Evolutionary conservation across 30 jellyfish, hydroid and myxozoan species (phyloP), one percentile per base, ranked within the genome.

Genomic region (Rhopilema esculentum): DNA sequence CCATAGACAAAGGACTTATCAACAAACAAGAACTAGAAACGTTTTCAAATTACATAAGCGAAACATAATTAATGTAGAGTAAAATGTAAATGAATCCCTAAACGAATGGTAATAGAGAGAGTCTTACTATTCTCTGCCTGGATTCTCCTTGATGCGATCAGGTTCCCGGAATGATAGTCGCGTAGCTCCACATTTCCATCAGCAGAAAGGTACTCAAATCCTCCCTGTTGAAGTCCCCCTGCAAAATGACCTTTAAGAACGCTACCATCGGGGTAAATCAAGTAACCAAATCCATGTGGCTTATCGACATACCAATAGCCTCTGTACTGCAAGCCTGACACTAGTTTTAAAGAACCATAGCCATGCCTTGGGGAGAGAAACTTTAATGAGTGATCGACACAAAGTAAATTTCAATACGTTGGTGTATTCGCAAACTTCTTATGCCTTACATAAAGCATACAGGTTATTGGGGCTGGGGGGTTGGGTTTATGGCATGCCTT

Each of bases 221-320:
- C 12, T 18, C 90, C 90, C 49, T 80, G 82, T 21, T 67, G 57
- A 9, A 68, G 30, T 27, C 90, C 90, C 23, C 90, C 90, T 4
- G 82, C 82, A 33, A 80, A 80, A 30, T 80, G 68, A n/a, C 90
- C 90, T 33, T 26, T 80, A 40, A 80, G 49, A 63, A 80, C 75
- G 49, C 90, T 80, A 1, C 82, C 90, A 18, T 80, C 90, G 7
- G 90, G 90, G 20, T 64, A 80, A 0, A 67, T 66, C 81, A 80
- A 21, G 31, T 33, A 33, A 17, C 90, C 90, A 12, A 30, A 28
- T 9, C 90, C 90, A 28, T 80, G 90, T 62, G 90, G 90, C 68
- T 66, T 80, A 31, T 80, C 90, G 49, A 80, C 27, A 65, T 80
- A 80, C 90, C 90, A 80, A 19, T 48, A 61, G 17, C 90, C 90